Evolutionary conservation across 2,888 invertebrate species (phyloP).

Genomic region (Rhagophthalmus giganteus): DNA sequence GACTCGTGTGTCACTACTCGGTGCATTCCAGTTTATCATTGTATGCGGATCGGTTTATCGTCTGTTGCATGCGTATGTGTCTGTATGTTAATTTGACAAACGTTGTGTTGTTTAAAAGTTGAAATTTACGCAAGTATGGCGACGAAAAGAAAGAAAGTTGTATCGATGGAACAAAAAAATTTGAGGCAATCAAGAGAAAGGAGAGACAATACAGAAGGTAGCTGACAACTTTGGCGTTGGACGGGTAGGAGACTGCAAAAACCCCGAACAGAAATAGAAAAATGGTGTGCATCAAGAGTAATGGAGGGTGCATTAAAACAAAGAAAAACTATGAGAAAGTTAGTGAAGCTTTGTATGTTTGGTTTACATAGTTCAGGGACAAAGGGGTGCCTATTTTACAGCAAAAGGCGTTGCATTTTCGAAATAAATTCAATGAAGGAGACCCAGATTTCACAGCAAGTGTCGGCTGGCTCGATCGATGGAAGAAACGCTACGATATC

Average conservation of each 20-base stretch:
- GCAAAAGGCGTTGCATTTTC: slow-evolving; percentile 4
- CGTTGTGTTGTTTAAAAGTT: no score
- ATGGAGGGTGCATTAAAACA: background rate
- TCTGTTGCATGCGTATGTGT: background rate
- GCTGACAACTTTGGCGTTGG: no score
- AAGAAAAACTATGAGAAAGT: background rate
- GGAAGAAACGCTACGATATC: slow-evolving; percentile 13
- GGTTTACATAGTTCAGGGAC: background rate
- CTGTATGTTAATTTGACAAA: no score
- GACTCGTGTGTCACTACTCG: background rate
- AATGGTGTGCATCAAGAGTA: no score
- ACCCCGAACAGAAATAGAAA: no score
- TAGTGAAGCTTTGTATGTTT: background rate
- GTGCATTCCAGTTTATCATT: background rate
- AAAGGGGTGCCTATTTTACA: slow-evolving; percentile 4
- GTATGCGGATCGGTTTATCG: background rate
- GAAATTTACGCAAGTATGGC: no score
- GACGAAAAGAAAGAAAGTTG: no score
- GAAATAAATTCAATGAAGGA: slow-evolving; percentile 4
- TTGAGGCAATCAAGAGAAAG: no score
- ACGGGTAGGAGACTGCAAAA: no score
- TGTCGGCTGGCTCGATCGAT: slow-evolving; percentile 12
- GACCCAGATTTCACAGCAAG: slow-evolving; percentile 6
- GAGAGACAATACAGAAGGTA: no score
- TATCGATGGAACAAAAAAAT: no score